Evolutionary conservation across 2,113 vertebrate species (phyloP).

Genomic region (Lonchura striata): DNA sequence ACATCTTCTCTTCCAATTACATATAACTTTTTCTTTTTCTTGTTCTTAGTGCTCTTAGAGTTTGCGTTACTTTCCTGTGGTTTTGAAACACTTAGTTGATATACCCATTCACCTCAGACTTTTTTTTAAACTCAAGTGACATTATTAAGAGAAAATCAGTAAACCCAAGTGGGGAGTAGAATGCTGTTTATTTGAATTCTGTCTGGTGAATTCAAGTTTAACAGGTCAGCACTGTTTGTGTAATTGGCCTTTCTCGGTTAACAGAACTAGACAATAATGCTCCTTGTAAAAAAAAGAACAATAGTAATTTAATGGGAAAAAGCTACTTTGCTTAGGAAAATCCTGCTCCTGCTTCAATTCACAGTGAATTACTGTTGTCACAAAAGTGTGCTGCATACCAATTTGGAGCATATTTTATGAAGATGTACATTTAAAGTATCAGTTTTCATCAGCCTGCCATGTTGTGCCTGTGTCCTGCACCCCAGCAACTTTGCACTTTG

Average conservation of each 20-base stretch:
- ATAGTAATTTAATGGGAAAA: conserved; percentile 28
- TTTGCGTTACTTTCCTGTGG: background rate
- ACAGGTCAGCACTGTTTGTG: conserved; percentile 2
- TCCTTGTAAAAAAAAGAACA: background rate
- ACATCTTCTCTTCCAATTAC: conserved; percentile 55
- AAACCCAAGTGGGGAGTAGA: background rate
- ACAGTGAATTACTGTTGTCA: background rate
- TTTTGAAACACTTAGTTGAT: background rate
- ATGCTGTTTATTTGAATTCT: background rate
- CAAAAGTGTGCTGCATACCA: background rate
- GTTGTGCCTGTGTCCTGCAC: background rate
- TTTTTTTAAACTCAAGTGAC: background rate
- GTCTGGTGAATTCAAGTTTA: conserved; percentile 14
- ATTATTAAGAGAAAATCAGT: background rate
- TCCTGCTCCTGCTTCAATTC: background rate
- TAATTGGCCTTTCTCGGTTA: conserved; percentile 47
- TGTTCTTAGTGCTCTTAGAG: background rate
- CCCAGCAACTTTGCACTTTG: background rate
- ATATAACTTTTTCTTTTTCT: conserved; percentile 44
- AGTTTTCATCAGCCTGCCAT: background rate
- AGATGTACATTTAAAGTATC: background rate
- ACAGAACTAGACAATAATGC: conserved; percentile 32
- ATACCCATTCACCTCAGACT: background rate
- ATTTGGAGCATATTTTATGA: background rate
- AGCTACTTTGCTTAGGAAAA: background rate